Percentiles rank a stretch among this genome's conserved stretches.
Evolutionary conservation across 2,113 vertebrate species (phyloP).

Genomic region (Cryptomyrus ogoouensis): DNA sequence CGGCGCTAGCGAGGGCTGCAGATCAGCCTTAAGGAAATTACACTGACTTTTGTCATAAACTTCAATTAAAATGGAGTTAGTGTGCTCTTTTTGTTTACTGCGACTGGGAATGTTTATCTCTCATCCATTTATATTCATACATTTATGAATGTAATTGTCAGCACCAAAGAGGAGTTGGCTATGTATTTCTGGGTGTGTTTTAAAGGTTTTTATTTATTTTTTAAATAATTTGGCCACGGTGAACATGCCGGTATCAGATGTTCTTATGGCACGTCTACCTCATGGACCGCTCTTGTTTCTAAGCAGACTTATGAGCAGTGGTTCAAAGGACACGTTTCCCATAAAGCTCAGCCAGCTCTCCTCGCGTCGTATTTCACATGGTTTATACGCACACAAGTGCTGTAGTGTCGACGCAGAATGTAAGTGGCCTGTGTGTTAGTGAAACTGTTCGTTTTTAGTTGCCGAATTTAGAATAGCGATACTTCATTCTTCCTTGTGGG

Average conservation of each 20-base stretch:
- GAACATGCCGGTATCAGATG: background rate
- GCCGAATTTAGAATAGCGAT: background rate
- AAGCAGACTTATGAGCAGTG: background rate
- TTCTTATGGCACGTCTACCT: background rate
- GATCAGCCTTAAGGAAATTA: background rate
- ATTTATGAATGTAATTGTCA: background rate
- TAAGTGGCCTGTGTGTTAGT: background rate
- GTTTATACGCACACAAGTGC: background rate
- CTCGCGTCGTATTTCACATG: background rate
- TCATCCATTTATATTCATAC: background rate
- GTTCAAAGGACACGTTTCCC: background rate
- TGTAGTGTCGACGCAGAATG: background rate
- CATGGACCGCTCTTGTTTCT: background rate
- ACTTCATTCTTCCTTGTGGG: background rate
- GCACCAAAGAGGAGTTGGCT: too few relatives aligned
- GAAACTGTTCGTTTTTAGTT: background rate
- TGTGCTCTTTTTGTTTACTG: background rate
- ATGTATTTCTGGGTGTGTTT: background rate
- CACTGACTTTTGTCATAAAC: background rate
- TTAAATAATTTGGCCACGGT: background rate
- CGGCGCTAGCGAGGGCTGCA: background rate
- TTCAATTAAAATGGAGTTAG: background rate
- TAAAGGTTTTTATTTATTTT: background rate
- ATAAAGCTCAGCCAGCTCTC: background rate
- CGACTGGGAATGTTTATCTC: background rate